Evolutionary conservation across 2,888 invertebrate species (phyloP), one percentile per base, ranked within the genome.

Genomic region (Eustalomyia histrio): DNA sequence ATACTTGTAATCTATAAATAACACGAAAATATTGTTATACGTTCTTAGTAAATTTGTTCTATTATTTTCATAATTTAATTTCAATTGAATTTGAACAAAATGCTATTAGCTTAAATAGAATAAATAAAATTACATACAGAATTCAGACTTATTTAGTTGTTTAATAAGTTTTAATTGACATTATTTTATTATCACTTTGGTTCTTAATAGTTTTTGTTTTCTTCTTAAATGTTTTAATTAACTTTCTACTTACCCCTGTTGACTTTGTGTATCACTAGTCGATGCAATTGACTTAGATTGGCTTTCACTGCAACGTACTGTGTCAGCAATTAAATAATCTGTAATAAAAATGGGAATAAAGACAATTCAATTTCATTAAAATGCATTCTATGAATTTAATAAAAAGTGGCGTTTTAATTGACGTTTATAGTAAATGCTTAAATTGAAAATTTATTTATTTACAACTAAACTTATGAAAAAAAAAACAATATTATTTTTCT

Each of bases 281-380:
- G 90, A 90, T 69, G 89, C 89, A 84, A 89, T 86, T 75, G 90
- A 88, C 82, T 89, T 90, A 65, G 90, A 85, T 84, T 92, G 92
- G 87, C 91, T 92, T 83, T 91, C 90, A 84, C 89, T 88, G 78
- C 90, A 86, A 76, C 90, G 90, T 76, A 92, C 91, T 88, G 92
- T 92, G 83, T 90, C 90, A 85, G 91, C 91, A 88, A 92, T 91
- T 84, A 92, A 91, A 89, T 92, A 92, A 89, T 92, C 92, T 92
- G 90, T 79, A 87, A 87, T 81, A 80, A 82, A 76, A 29, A 29
- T 12, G 50, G 29, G n/a, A 52, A 39, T 67, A 72, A 78, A 60
- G 2, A n/a, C 7, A 21, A 47, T n/a, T 35, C 14, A 55, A 24
- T 61, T 47, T 21, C 8, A 24, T 58, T 58, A 50, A 18, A 47